A percentile compares a stretch with the other conserved stretches of the same genome.
Conservation (phyloP, 2,888 invertebrate genomes). For the Sipha maydis region DNA sequence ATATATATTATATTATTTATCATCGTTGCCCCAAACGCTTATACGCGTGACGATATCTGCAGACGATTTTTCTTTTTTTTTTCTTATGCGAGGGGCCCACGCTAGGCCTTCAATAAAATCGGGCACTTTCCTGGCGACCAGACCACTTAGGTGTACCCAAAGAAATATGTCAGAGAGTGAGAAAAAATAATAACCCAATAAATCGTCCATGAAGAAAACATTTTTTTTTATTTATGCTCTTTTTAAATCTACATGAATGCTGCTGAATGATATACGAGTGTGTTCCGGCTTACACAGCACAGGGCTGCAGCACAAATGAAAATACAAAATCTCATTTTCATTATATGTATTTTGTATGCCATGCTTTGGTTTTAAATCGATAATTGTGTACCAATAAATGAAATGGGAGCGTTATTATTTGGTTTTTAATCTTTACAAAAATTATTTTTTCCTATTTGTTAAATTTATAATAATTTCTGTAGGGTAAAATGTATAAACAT, state of each 20-base stretch:
- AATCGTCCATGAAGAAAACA: conserved; percentile 40
- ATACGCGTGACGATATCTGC: conserved; percentile 39
- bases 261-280: conserved; percentile 36
- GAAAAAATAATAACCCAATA: conserved; percentile 52
- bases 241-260: conserved; percentile 42
- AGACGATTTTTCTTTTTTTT: conserved; percentile 35
- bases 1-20: neutral
- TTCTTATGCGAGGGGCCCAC: neutral
- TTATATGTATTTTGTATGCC: neutral
- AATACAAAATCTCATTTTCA: conserved; percentile 3
- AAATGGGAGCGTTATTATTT: too few relatives aligned
- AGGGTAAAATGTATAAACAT: too few relatives aligned
- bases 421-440: too few relatives aligned
- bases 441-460: too few relatives aligned
- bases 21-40: conserved; percentile 28
- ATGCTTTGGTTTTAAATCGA: neutral
- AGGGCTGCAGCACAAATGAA: neutral
- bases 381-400: neutral
- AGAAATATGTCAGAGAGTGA: conserved; percentile 23
- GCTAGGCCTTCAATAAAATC: conserved; percentile 32
- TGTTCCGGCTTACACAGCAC: conserved; percentile 36
- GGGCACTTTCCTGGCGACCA: conserved; percentile 53
- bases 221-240: conserved; percentile 48
- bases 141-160: conserved; percentile 23
- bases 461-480: too few relatives aligned